These are phyloP conservation scores for Ichneumoninae sp. DNA, from an alignment of 2,888 invertebrate species.

Conservation along the genomic window DNA sequence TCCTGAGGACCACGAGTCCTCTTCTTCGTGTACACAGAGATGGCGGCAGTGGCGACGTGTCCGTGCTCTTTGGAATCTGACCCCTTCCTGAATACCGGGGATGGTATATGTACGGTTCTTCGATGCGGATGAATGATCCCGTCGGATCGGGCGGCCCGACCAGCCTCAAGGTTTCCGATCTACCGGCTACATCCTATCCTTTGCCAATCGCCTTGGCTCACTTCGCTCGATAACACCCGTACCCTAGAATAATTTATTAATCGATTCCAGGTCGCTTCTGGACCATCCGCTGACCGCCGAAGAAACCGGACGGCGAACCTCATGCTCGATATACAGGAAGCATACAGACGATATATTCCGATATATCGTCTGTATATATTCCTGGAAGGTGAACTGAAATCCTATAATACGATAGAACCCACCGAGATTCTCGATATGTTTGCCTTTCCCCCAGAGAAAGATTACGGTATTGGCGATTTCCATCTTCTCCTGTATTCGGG, in stretches of 20 bases:
- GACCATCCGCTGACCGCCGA: background rate
- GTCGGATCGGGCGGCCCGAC: background rate
- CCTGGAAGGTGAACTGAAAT: background rate
- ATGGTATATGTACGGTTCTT: background rate
- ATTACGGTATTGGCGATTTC: background rate
- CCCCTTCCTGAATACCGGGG: background rate
- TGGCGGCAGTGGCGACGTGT: background rate
- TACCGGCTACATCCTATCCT: background rate
- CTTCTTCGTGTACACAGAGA: conserved; percentile 11
- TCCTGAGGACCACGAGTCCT: conserved; percentile 5
- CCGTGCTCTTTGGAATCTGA: background rate
- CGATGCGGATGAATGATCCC: background rate
- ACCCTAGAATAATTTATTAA: conserved; percentile 32
- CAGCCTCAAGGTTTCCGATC: background rate
- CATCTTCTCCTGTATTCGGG: background rate
- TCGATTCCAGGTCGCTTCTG: conserved; percentile 32
- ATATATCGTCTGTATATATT: background rate
- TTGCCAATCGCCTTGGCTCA: background rate
- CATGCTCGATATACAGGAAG: background rate
- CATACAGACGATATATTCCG: background rate
- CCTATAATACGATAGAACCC: background rate
- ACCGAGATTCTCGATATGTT: conserved; percentile 6
- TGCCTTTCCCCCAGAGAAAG: background rate
- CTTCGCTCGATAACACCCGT: background rate
- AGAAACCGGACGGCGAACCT: background rate